Evolutionary conservation across 53 echinoderm and acorn worm genomes (phyloP), one percentile per base, ranked within the genome.

Genomic region (Arbacia lixula): DNA sequence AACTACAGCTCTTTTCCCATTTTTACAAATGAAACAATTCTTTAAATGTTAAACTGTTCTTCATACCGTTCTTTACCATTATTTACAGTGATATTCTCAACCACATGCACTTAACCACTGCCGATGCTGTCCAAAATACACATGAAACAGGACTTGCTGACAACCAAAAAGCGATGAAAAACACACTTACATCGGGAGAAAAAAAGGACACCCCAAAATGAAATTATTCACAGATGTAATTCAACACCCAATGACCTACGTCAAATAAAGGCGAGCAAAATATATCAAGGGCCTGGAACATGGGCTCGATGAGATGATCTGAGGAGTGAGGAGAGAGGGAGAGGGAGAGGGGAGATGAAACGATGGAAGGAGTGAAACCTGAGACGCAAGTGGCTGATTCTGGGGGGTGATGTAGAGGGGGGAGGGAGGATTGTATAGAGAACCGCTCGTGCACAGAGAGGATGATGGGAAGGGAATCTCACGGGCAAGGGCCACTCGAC

Each of bases 391-490:
- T 29, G 27, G 71, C 40, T 42, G 71, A 71, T 42, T 29, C 19
- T 40, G 17, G 46, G 30, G 46, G 24, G 27, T 41, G 71, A 3
- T 42, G 46, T 46, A 25, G 50, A 43, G 43, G 49, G 16, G 26
- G 49, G 50, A 12, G 46, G 35, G 67, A 36, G 71, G 37, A 46
- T 46, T n/a, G 14, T 10, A 46, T 46, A 6, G 14, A 46, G 46
- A 6, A 10, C 8, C 46, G 46, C 46, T 6, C 6, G 46, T 46
- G 46, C 8, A 14, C 46, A 46, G 46, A 6, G 46, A 46, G 8
- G n/a, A n/a, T n/a, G n/a, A n/a, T n/a, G 36, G 71, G 71, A 71
- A 71, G 41, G 17, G 46, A 27, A 71, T 71, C 71, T 46, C 46
- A 9, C 28, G 16, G 46, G 22, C 49, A 49, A 71, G 71, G 26